phyloP scores from a whole-genome alignment of 2,888 invertebrate species.

The Drosophila testacea region DNA sequence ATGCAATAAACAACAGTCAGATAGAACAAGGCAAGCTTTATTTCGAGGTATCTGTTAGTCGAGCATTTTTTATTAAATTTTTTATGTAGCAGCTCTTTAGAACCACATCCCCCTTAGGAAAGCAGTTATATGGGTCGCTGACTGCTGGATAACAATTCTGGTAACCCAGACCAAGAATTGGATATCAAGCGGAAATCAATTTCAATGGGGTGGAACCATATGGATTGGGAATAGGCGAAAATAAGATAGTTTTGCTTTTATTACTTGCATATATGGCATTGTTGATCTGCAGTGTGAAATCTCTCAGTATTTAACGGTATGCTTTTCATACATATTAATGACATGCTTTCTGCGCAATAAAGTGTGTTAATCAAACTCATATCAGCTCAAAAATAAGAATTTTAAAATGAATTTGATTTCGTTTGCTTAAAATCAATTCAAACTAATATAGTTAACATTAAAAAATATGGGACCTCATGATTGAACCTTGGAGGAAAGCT shows the following conservation, averaged over 20 bases:
- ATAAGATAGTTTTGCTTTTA: constrained; percentile 37
- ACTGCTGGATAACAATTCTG: constrained; percentile 65
- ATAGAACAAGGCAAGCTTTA: not conserved
- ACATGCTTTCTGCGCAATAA: too few relatives aligned
- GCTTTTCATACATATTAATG: too few relatives aligned
- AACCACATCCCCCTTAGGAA: constrained; percentile 18
- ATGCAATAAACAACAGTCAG: too few relatives aligned
- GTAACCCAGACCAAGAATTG: constrained; percentile 29
- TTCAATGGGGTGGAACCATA: constrained; percentile 76
- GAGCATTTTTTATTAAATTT: not conserved
- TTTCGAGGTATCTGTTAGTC: not conserved
- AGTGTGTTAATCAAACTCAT: too few relatives aligned
- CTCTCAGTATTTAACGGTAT: too few relatives aligned
- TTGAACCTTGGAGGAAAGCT: constrained; percentile 4
- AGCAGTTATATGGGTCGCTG: constrained; percentile 77
- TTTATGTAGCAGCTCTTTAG: constrained; percentile 32
- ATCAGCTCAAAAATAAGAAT: too few relatives aligned
- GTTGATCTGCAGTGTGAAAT: not conserved
- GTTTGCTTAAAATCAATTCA: not conserved
- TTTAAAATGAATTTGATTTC: not conserved
- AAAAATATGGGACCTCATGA: not conserved
- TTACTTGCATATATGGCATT: constrained; percentile 37
- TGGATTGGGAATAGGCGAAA: constrained; percentile 16
- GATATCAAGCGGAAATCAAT: constrained; percentile 73
- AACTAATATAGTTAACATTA: not conserved